phyloP scores from a whole-genome alignment of 2,797 vertebrate species.

The Thripadectes ignobilis region DNA sequence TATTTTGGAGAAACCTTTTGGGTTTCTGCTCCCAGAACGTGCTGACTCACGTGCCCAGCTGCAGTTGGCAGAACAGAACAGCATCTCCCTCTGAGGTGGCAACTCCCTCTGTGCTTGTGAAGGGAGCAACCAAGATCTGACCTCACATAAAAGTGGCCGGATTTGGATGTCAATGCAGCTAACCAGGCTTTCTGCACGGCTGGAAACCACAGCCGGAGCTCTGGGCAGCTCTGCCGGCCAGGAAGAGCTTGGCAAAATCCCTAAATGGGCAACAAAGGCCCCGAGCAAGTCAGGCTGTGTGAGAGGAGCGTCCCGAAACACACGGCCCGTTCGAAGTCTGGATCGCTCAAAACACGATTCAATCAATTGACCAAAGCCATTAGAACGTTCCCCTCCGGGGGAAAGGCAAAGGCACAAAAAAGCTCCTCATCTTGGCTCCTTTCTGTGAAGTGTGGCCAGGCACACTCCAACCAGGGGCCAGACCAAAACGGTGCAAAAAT shows the following conservation, averaged over 20 bases:
- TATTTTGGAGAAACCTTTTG: neutral
- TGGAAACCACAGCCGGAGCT: neutral
- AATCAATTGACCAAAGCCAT: slow-evolving; percentile 52
- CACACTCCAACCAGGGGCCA: neutral
- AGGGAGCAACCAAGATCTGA: neutral
- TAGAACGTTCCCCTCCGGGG: neutral
- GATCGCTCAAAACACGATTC: slow-evolving; percentile 28
- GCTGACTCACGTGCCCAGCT: neutral
- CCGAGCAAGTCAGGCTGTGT: neutral
- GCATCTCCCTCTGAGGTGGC: neutral
- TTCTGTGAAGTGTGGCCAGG: neutral
- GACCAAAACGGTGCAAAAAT: neutral
- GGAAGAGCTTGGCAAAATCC: neutral
- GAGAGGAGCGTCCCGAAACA: neutral
- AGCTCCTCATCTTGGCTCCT: neutral
- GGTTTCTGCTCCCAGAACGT: neutral
- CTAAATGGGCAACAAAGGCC: neutral
- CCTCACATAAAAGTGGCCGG: neutral
- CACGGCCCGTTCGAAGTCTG: neutral
- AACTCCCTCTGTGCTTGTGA: neutral
- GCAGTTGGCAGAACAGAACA: neutral
- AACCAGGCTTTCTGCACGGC: neutral
- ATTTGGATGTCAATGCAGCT: neutral
- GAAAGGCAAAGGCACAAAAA: neutral
- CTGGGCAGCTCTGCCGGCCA: neutral